Conservation (phyloP, 2,888 invertebrate genomes). For the Coremacera marginata region DNA sequence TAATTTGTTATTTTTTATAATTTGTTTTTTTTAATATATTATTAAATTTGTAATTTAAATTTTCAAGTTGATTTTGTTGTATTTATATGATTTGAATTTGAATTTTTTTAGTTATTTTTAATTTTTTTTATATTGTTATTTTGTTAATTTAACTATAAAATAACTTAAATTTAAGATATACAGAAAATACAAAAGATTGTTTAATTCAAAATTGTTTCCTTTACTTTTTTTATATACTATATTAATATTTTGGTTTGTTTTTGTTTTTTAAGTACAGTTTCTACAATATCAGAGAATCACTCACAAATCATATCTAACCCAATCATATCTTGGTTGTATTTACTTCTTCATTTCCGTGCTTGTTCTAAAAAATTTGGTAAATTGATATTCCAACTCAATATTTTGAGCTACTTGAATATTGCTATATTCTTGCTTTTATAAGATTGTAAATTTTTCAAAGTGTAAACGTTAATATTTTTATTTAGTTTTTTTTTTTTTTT, state of each 20-base stretch:
- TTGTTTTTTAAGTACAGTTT: background rate
- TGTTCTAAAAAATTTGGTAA: too few species aligned
- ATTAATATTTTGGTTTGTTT: background rate
- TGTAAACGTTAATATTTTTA: background rate
- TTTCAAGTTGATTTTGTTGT: background rate
- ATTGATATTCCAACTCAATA: too few species aligned
- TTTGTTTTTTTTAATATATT: background rate
- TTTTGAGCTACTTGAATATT: background rate
- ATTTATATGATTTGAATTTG: background rate
- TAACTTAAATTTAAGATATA: constrained; percentile 32
- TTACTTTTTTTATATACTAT: background rate
- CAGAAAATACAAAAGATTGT: constrained; percentile 34
- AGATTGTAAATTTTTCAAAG: constrained; percentile 5
- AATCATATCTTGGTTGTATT: background rate
- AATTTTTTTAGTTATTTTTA: background rate
- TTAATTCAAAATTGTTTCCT: constrained; percentile 27
- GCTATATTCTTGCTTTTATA: background rate
- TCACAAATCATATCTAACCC: background rate
- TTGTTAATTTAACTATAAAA: constrained; percentile 1
- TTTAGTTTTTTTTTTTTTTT: background rate
- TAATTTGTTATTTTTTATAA: background rate
- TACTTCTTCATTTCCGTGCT: background rate
- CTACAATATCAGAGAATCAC: background rate
- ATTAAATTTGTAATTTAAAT: background rate
- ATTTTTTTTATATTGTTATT: too few species aligned